Evolutionary conservation across 2,888 invertebrate genomes (phyloP).

Genomic region (Nomada lathburiana): DNA sequence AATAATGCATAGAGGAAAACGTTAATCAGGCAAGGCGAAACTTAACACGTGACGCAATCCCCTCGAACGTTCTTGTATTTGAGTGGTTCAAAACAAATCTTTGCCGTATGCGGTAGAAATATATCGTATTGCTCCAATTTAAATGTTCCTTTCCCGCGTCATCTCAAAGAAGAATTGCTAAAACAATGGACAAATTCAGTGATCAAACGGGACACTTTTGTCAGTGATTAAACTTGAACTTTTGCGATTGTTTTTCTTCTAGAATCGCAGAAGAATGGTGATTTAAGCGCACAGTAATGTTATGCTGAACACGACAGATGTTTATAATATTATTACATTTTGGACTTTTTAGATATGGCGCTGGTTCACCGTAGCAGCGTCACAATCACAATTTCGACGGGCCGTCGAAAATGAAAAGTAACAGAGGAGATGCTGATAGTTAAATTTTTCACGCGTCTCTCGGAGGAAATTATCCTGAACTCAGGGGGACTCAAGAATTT

Average conservation of each 20-base stretch:
- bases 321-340: too few relatives aligned
- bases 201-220: too few relatives aligned
- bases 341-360: conserved; percentile 34
- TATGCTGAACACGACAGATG: conserved; percentile 8
- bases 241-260: too few relatives aligned
- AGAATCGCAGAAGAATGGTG: background rate
- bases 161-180: too few relatives aligned
- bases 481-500: conserved; percentile 30
- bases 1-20: background rate
- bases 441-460: conserved; percentile 16
- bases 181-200: too few relatives aligned
- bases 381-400: conserved; percentile 34
- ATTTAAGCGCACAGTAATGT: background rate
- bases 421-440: conserved; percentile 17
- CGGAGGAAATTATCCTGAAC: conserved; percentile 45
- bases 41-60: background rate
- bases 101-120: too few relatives aligned
- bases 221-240: too few relatives aligned
- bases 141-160: too few relatives aligned
- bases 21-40: background rate
- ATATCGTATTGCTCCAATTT: too few relatives aligned
- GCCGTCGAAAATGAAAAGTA: conserved; percentile 9
- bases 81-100: too few relatives aligned
- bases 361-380: conserved; percentile 2
- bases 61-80: background rate